These are phyloP conservation scores for Ferrisia virgata DNA, from an alignment of 2,888 invertebrate species.

Conservation along the genomic window DNA sequence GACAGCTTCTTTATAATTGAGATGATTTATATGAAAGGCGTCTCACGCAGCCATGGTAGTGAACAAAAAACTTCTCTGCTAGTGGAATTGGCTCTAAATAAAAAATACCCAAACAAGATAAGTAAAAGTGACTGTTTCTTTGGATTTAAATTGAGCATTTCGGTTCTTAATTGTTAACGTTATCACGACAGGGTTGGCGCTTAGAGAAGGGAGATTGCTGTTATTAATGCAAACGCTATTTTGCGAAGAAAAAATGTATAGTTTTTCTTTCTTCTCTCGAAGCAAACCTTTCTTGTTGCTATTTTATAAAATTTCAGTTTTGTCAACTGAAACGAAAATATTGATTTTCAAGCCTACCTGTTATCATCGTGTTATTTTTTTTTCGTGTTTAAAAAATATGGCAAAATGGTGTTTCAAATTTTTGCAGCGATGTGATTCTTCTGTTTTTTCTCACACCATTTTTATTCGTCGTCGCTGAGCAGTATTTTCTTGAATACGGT, in stretches of 20 bases:
- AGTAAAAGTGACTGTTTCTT: neutral
- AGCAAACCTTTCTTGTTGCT: neutral
- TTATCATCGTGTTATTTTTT: neutral
- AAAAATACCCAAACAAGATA: neutral
- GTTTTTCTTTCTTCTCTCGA: neutral
- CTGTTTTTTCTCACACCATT: neutral
- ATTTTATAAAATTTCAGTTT: neutral
- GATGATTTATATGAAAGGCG: slow-evolving; percentile 13
- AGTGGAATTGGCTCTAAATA: neutral
- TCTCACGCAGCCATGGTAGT: neutral
- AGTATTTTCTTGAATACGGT: neutral
- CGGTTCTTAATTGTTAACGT: neutral
- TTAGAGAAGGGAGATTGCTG: neutral
- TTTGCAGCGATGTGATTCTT: neutral
- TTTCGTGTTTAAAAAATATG: neutral
- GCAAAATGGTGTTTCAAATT: neutral
- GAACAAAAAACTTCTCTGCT: neutral
- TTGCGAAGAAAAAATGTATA: neutral
- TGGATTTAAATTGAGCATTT: neutral
- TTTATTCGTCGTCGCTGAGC: neutral
- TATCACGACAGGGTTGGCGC: neutral
- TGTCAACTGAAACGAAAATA: neutral
- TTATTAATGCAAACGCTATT: neutral
- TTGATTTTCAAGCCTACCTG: neutral
- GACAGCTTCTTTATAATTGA: slow-evolving; percentile 19